phyloP scores from a whole-genome alignment of 2,113 vertebrate genomes.

The Peromyscus californicus region DNA sequence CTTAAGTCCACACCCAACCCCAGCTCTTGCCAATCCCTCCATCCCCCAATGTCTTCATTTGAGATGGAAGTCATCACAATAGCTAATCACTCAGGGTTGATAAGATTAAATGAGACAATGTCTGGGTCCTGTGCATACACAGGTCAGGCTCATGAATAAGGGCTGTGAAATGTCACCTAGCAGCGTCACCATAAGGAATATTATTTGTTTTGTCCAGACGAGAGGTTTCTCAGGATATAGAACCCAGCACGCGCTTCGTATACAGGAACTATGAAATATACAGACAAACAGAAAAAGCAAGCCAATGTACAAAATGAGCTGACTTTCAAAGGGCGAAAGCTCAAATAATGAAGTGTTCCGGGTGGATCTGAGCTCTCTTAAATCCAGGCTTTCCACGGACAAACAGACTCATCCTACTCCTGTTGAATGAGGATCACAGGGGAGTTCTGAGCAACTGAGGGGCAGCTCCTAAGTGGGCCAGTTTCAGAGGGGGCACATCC shows the following conservation, averaged over 20 bases:
- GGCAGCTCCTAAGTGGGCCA: neutral
- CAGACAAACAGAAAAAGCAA: neutral
- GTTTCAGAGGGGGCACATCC: neutral
- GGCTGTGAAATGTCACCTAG: neutral
- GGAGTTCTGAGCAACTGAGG: neutral
- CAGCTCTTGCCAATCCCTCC: neutral
- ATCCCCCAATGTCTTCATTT: neutral
- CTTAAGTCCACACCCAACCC: fast-evolving
- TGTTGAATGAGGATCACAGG: neutral
- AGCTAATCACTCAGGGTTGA: too few relatives aligned
- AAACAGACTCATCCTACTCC: neutral
- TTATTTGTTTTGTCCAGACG: neutral
- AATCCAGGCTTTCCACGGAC: too few relatives aligned
- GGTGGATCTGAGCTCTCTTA: neutral
- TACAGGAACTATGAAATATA: neutral
- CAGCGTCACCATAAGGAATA: fast-evolving
- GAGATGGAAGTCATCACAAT: neutral
- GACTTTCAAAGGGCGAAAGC: neutral
- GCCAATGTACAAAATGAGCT: neutral
- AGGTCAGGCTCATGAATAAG: neutral
- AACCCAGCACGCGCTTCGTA: fast-evolving
- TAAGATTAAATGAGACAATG: neutral
- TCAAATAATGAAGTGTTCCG: neutral
- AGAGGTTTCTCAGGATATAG: neutral
- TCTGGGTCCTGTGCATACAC: neutral